Base-by-base conservation (phyloP, 2,113 vertebrate species). In the Columba livia region DNA sequence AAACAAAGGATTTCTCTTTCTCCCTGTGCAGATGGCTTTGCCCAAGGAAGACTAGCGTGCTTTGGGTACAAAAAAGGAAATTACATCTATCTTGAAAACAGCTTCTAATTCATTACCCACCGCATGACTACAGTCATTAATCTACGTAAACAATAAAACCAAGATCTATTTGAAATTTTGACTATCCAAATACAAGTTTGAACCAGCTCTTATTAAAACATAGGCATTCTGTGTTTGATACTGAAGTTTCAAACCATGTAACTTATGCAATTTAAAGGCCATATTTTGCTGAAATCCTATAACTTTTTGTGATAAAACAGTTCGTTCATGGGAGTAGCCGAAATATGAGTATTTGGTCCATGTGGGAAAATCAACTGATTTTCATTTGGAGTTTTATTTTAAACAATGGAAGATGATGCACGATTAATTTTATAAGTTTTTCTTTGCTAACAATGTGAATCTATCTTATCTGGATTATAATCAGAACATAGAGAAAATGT, bases 1-100 rank as follows among this genome's bases (percentile, higher is more conserved):
- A 81, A 90, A 86, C 83, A 94, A 95, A 94, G 85, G 69, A 74
- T 86, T 95, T 71, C 83, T 91, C 82, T 86, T 74, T 88, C 56
- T 64, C 79, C 36, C 24, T 47, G 79, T 64, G 80, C 86, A 88
- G 90, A 88, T 87, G 81, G 93, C 88, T 91, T 83, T 34, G 64
- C 62, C 60, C 74, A 82, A 92, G 82, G 79, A 94, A 92, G 42
- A 64, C 54, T 44, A 51, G 85, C n/a, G 13, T 96, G 87, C 79
- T 80, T 38, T 38, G 82, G 65, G 85, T 90, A 90, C 88, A 86
- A 87, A 95, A 88, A 83, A 87, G 58, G 72, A 90, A 91, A 90
- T 87, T 64, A 29, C 60, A 90, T 79, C 64, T 91, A 17, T 78
- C 70, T 72, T 79, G 62, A 89, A 94, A 93, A 69, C n/a, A 84